Base-by-base conservation (phyloP, 2,888 invertebrate genomes). In the Campaea margaritaria region DNA sequence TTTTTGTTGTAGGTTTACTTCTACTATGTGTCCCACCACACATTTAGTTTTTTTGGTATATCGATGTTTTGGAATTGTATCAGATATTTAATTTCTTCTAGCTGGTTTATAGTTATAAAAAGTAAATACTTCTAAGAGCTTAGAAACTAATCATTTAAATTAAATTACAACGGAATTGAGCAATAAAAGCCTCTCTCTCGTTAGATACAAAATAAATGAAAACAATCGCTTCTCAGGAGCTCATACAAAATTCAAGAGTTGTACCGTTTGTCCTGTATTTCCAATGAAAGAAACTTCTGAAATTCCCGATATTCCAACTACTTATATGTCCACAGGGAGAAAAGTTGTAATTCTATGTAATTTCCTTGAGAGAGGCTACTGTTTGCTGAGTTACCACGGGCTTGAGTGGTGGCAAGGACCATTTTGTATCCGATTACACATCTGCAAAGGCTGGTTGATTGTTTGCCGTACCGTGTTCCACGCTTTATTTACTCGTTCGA, bases 361-460 rank as follows among this genome's bases (percentile, higher is more conserved):
- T 84, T 83, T 82, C 75, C 76, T 82, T 74, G 72, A 60, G 66
- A 79, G 73, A 73, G 70, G 76, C 78, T 79, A 75, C 78, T 82
- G 79, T 78, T 75, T 72, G 75, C 75, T 68, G 69, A 74, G 79
- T 77, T 76, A 70, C 70, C 63, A 64, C 75, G 69, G 69, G 77
- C 79, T 79, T 78, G 75, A 81, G 73, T 70, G 77, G 76, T 75
- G 74, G 76, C 75, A 74, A 78, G 75, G 77, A 80, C 75, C 79
- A 79, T 85, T 87, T 84, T 80, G 85, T 85, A 87, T 87, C 87
- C 81, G 84, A 87, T 87, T 89, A 86, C 87, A 82, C 72, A 79
- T 82, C 78, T 74, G 68, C 77, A 72, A 79, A 78, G 78, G 69
- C 76, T 78, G 75, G 79, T 78, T 80, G 84, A 81, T 85, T 87